Conservation (phyloP, 2,888 invertebrate species). For the Unio delphinus region DNA sequence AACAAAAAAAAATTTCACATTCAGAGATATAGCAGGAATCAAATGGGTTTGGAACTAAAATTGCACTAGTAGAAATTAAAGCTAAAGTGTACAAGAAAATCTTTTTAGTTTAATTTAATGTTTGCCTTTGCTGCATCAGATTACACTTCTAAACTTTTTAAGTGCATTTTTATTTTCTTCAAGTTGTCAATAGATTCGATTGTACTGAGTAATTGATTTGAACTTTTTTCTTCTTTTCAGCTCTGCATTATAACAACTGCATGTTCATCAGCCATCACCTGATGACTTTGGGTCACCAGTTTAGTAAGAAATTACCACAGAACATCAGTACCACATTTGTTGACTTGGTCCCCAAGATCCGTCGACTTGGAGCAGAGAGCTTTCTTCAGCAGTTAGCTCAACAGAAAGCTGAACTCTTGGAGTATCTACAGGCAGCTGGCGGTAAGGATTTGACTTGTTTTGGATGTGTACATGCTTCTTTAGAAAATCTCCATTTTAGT, state of each 20-base stretch:
- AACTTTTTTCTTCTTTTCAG: constrained; percentile 72
- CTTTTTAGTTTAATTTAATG: too few relatives aligned
- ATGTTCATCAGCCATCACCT: constrained; percentile 87
- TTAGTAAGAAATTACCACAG: constrained; percentile 78
- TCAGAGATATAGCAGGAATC: too few relatives aligned
- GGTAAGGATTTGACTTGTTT: constrained; percentile 73
- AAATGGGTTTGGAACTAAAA: too few relatives aligned
- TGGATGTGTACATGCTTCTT: too few relatives aligned
- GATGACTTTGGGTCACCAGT: constrained; percentile 79
- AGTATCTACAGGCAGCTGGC: constrained; percentile 81
- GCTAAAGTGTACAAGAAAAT: too few relatives aligned
- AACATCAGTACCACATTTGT: constrained; percentile 78
- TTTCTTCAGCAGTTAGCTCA: constrained; percentile 83
- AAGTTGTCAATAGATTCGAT: not conserved
- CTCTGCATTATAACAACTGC: constrained; percentile 85
- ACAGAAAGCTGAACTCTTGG: constrained; percentile 83
- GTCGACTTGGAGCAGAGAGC: constrained; percentile 80
- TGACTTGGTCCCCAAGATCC: constrained; percentile 80
- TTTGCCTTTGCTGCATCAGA: too few relatives aligned
- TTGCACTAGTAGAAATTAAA: too few relatives aligned
- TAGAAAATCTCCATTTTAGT: too few relatives aligned
- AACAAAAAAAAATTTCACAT: too few relatives aligned
- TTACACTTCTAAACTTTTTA: too few relatives aligned
- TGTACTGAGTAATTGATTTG: not conserved
- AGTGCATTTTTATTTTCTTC: too few relatives aligned